Evolutionary conservation across 2,888 invertebrate genomes (phyloP).

Genomic region (Folsomia candida): DNA sequence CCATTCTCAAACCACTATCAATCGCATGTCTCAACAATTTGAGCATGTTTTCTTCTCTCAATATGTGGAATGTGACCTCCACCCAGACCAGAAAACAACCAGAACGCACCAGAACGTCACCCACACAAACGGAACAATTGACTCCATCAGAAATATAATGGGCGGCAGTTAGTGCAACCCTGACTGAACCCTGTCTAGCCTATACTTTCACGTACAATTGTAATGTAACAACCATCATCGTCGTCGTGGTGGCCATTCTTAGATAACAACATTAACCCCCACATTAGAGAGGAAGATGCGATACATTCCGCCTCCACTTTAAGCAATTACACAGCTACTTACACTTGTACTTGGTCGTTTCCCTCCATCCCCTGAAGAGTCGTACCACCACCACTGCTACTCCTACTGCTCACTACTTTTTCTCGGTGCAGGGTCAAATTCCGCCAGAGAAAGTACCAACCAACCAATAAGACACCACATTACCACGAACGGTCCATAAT

Average conservation of each 20-base stretch:
- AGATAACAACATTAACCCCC: constrained; percentile 36
- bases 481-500: neutral
- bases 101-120: too few relatives aligned
- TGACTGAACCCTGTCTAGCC: neutral
- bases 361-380: neutral
- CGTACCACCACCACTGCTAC: constrained; percentile 26
- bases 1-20: too few relatives aligned
- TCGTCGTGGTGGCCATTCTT: neutral
- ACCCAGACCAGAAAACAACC: too few relatives aligned
- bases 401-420: constrained; percentile 7
- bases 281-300: neutral
- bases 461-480: neutral
- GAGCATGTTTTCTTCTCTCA: too few relatives aligned
- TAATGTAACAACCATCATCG: neutral
- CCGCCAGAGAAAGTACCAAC: constrained; percentile 23
- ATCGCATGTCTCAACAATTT: too few relatives aligned
- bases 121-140: too few relatives aligned
- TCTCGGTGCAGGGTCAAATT: constrained; percentile 28
- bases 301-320: constrained; percentile 49
- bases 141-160: too few relatives aligned
- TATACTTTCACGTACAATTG: neutral
- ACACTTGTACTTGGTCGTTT: constrained; percentile 18
- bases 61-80: too few relatives aligned
- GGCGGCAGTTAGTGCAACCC: too few relatives aligned
- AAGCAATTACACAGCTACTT: constrained; percentile 50